Conservation (phyloP, 1,140 invertebrate species). For the Anastatus disparis region DNA sequence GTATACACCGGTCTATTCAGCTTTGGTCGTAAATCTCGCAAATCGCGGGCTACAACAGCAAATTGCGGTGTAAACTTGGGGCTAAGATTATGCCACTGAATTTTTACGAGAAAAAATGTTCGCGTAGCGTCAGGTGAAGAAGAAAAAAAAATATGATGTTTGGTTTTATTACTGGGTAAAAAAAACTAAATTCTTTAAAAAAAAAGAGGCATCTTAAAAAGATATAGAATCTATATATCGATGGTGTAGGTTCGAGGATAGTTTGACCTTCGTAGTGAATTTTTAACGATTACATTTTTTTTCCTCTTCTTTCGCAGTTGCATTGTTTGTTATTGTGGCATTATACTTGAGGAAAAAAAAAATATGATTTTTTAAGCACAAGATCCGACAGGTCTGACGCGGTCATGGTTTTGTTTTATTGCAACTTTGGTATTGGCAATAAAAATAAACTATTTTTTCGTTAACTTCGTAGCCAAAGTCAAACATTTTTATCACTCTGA, state of each 20-base stretch:
- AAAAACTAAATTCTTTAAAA: no score
- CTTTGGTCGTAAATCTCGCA: constrained; percentile 37
- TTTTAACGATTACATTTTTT: constrained; percentile 20
- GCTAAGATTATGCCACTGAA: not conserved
- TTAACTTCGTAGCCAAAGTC: no score
- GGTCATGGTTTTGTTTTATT: not conserved
- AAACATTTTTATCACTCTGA: no score
- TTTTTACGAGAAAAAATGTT: not conserved
- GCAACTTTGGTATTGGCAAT: not conserved
- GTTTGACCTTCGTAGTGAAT: constrained; percentile 6
- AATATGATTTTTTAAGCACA: no score
- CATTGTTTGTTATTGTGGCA: no score
- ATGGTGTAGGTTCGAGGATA: not conserved
- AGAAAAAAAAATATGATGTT: constrained; percentile 9
- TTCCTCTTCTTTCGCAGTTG: not conserved
- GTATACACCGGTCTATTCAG: no score
- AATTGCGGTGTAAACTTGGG: not conserved
- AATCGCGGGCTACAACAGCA: not conserved
- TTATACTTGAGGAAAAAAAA: no score
- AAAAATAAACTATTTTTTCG: no score
- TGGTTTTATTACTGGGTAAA: constrained; percentile 2
- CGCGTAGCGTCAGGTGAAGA: constrained; percentile 3
- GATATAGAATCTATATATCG: no score
- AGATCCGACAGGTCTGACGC: no score
- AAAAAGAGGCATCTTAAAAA: no score